Evolutionary conservation across 1,140 invertebrate species (phyloP), one percentile per base, ranked within the genome.

Genomic region (Danaus plexippus): DNA sequence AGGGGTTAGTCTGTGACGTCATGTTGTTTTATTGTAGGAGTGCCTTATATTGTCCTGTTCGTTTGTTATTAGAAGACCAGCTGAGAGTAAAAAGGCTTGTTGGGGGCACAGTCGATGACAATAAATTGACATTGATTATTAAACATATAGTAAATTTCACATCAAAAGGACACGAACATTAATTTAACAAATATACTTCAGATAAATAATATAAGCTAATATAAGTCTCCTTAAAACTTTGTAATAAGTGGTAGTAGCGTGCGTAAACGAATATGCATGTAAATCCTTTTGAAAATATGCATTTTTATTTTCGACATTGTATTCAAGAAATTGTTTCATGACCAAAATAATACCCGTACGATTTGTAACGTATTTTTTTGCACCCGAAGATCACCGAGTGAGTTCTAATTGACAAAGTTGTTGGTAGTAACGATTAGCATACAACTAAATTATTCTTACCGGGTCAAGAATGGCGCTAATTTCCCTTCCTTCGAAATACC

Each of bases 401-500:
- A 32, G 22, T 32, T 32, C 22, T 32, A 32, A 32, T 4, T 32
- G 22, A 32, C 22, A 32, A 32, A 32, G 22, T 32, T 32, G 22
- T 32, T 32, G 7, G 22, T 32, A 32, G 22, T 48, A 48, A 48
- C 45, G 40, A 12, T 18, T 55, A 41, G 32, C 12, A 52, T n/a
- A 52, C 41, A 13, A 13, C 50, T 43, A 43, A 15, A 43, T 43
- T n/a, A 44, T 22, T 69, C 77, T 83, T 65, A 88, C 87, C 53
- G 79, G 87, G 74, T 90, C 87, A 2, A 85, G 82, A 15, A 87
- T 86, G 57, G 81, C 81, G 80, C 94, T 94, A 57, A 97, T 92
- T 79, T 95, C 92, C 63, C 91, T 90, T 59, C 94, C 95, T 75
- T 92, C 92, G 71, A 93, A 95, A 57, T 91, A 93, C 95, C 95